Evolutionary conservation across 2,888 invertebrate species (phyloP), one percentile per base, ranked within the genome.

Genomic region (Platycnemis pennipes): DNA sequence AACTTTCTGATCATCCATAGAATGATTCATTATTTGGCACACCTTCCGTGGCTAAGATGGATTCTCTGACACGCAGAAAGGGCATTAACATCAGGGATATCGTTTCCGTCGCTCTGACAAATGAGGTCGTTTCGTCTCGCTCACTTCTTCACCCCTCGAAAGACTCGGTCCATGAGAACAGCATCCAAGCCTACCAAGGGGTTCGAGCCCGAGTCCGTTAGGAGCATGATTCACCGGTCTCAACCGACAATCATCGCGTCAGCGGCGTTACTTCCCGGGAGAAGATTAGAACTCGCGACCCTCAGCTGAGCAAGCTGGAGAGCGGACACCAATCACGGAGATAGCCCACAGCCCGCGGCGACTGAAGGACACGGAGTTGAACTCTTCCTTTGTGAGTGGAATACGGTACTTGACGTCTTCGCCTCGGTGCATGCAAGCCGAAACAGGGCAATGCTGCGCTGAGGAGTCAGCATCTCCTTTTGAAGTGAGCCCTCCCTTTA

Each of bases 261-360:
- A n/a, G 49, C 26, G 63, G 63, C 63, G 63, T 63, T 26, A 63
- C 63, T 63, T 56, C 56, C 63, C 63, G 63, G 2, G 63, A 22
- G 63, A 26, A 63, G 63, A 63, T 63, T 63, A 63, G 63, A 63
- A 63, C 63, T n/a, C 63, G 63, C 63, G 63, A 63, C 63, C 63
- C 63, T 16, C n/a, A 26, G 63, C 26, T 53, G 19, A 53, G 53
- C 53, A 26, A 63, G 63, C 5, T 2, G 56, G 56, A 63, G n/a
- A n/a, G n/a, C 8, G 26, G 26, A 22, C 22, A 16, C n/a, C 63
- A 63, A n/a, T 26, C 26, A n/a, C 1, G 5, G 63, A 63, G 63
- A 63, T 63, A 63, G 26, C 63, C 63, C 63, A n/a, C n/a, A 63
- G 63, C 63, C 63, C 63, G 63, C 8, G 63, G 63, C n/a, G 63